phyloP scores from a whole-genome alignment of 2,797 vertebrate genomes.

The Tragelaphus oryx region DNA sequence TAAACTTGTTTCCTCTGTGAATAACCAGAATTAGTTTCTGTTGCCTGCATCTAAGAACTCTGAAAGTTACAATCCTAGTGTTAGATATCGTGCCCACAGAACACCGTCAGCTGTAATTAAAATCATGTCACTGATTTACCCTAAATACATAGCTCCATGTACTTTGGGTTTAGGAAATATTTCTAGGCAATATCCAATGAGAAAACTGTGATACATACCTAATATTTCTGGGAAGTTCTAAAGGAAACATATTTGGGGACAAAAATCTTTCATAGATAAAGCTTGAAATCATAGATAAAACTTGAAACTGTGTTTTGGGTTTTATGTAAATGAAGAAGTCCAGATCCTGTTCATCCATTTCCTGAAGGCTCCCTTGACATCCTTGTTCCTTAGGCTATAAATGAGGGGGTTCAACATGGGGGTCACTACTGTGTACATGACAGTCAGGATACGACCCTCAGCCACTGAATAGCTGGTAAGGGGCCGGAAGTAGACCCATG shows the following conservation, averaged over 20 bases:
- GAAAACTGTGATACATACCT: background rate
- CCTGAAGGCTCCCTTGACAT: constrained; percentile 55
- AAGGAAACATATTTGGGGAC: background rate
- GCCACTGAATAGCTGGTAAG: constrained; percentile 26
- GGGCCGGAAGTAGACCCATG: constrained; percentile 41
- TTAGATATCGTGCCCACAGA: background rate
- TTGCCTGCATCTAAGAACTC: background rate
- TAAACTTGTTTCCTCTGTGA: background rate
- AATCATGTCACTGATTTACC: background rate
- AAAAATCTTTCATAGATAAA: background rate
- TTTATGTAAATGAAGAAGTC: constrained; percentile 8
- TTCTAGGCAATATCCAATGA: background rate
- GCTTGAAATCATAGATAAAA: background rate
- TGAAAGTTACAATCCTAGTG: background rate
- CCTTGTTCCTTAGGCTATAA: background rate
- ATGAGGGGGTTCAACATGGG: constrained; percentile 59
- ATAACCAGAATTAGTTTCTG: background rate
- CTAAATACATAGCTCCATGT: background rate
- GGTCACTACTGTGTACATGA: background rate
- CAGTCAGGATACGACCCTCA: background rate
- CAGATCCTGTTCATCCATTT: constrained; percentile 38
- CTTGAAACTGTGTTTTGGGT: background rate
- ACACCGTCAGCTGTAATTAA: background rate
- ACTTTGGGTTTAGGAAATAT: background rate
- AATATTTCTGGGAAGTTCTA: background rate